Evolutionary conservation across 1,140 invertebrate genomes (phyloP).

Genomic region (Drosophila funebris): DNA sequence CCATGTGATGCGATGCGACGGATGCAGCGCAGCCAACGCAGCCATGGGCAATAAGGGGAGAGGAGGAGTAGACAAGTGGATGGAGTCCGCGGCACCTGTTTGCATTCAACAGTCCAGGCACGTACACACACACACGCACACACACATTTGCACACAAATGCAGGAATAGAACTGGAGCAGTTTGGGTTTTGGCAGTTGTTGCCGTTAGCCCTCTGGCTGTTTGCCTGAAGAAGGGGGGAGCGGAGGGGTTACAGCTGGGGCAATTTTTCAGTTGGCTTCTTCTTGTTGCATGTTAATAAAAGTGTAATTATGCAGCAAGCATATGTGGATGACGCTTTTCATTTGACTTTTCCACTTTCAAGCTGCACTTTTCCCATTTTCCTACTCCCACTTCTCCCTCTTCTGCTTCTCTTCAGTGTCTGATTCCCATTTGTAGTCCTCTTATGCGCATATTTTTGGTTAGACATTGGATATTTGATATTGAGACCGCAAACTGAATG

Average conservation of each 20-base stretch:
- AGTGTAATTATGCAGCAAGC: conserved; percentile 71
- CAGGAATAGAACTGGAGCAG: conserved; percentile 19
- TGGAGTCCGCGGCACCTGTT: conserved; percentile 60
- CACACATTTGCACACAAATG: conserved; percentile 18
- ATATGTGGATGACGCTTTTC: conserved; percentile 32
- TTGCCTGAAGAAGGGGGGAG: neutral
- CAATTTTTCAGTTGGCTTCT: conserved; percentile 60
- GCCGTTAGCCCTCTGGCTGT: conserved; percentile 8
- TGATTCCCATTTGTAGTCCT: conserved; percentile 23
- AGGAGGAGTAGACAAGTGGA: neutral
- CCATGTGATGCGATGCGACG: conserved; percentile 40
- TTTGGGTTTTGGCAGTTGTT: conserved; percentile 31
- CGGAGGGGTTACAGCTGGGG: conserved; percentile 14
- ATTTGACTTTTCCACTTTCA: conserved; percentile 27
- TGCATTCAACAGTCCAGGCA: conserved; percentile 71
- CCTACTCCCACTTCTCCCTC: neutral
- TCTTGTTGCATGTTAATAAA: conserved; percentile 68
- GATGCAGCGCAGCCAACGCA: conserved; percentile 13
- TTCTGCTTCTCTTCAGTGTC: neutral
- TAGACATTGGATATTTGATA: conserved; percentile 66
- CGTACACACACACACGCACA: conserved; percentile 36
- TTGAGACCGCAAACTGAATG: conserved; percentile 48
- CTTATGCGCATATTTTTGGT: conserved; percentile 67
- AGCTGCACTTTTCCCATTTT: conserved; percentile 2
- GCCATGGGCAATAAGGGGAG: neutral